Evolutionary conservation across 1,140 invertebrate species (phyloP).

Genomic region (Aricia agestis): DNA sequence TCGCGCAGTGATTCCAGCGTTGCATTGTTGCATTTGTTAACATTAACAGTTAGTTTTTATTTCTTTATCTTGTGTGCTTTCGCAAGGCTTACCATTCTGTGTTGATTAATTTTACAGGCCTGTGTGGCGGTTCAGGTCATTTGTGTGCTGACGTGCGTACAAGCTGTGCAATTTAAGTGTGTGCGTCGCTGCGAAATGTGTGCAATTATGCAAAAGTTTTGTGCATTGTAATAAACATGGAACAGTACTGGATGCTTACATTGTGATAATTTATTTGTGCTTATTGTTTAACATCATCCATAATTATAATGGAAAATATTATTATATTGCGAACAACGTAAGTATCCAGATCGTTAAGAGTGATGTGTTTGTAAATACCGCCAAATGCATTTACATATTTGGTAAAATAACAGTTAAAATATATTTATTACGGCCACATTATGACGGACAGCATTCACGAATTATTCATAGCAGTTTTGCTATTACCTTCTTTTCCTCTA

Average conservation of each 20-base stretch:
- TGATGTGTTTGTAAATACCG: conserved; percentile 53
- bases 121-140: conserved; percentile 11
- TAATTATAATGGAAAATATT: no score
- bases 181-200: conserved; percentile 60
- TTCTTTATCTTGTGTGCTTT: conserved; percentile 22
- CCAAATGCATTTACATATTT: conserved; percentile 64
- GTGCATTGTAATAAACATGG: conserved; percentile 61
- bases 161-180: conserved; percentile 71
- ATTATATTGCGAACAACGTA: conserved; percentile 33
- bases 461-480: conserved; percentile 80
- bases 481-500: conserved; percentile 96
- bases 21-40: conserved; percentile 56
- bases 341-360: conserved; percentile 53
- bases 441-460: conserved; percentile 70
- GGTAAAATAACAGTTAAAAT: conserved; percentile 58
- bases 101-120: neutral
- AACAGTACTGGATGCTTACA: conserved; percentile 54
- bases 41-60: conserved; percentile 53
- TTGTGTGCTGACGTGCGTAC: conserved; percentile 66
- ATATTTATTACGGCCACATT: conserved; percentile 59
- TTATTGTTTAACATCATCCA: neutral
- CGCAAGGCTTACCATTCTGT: neutral
- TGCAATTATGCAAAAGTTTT: conserved; percentile 56
- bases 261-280: conserved; percentile 24
- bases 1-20: conserved; percentile 59